These are phyloP conservation scores for Lissocephala sabroskyi DNA, from an alignment of 2,888 invertebrate species.

Conservation along the genomic window DNA sequence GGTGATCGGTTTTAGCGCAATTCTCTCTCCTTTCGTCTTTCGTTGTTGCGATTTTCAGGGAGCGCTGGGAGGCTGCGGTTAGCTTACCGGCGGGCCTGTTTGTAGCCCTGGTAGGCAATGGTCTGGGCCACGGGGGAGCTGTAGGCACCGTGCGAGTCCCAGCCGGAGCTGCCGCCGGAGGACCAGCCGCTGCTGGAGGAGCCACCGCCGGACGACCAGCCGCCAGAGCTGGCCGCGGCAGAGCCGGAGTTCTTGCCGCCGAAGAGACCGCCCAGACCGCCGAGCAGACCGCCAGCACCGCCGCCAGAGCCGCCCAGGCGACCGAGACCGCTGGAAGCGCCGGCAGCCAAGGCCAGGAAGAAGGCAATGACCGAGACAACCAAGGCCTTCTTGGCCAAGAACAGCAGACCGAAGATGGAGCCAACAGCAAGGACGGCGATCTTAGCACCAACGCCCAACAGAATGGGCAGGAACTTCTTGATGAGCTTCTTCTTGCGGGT, in stretches of 20 bases:
- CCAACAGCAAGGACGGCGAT: constrained; percentile 75
- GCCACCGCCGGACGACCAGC: constrained; percentile 67
- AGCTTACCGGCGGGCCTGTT: constrained; percentile 70
- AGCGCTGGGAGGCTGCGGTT: too few species aligned
- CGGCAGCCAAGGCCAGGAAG: constrained; percentile 75
- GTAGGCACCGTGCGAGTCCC: constrained; percentile 74
- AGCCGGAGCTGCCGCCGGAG: constrained; percentile 65
- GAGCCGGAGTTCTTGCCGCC: constrained; percentile 66
- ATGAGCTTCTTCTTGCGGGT: constrained; percentile 75
- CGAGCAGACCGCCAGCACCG: constrained; percentile 56
- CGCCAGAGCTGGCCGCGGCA: constrained; percentile 42
- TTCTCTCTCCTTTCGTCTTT: constrained; percentile 46
- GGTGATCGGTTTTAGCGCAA: constrained; percentile 37
- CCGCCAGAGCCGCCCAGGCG: constrained; percentile 62
- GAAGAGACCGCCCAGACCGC: constrained; percentile 66
- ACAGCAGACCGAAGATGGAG: constrained; percentile 75
- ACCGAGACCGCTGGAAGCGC: constrained; percentile 66
- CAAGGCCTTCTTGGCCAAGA: constrained; percentile 79
- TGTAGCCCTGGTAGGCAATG: constrained; percentile 74
- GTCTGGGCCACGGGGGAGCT: constrained; percentile 74
- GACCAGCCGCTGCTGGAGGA: constrained; percentile 61
- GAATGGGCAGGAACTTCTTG: constrained; percentile 75
- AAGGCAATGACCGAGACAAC: constrained; percentile 76
- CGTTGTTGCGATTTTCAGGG: too few species aligned
- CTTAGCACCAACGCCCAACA: constrained; percentile 77